Evolutionary conservation across 2,888 invertebrate genomes (phyloP).

Genomic region (Limenitis camilla): DNA sequence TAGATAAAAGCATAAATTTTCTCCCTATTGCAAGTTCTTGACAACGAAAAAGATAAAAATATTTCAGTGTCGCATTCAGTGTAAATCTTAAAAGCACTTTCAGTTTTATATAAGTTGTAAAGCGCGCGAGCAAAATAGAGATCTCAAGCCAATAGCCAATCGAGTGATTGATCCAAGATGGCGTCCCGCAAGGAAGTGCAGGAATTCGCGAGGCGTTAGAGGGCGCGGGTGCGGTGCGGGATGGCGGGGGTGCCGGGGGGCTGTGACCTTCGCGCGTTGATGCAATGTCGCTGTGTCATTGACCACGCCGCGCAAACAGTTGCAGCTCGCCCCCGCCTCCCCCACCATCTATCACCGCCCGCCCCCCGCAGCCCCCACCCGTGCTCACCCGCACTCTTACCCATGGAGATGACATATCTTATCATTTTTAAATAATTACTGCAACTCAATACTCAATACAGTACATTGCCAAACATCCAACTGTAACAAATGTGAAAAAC

Average conservation of each 20-base stretch:
- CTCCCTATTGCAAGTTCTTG: too few relatives aligned
- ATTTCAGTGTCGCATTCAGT: background rate
- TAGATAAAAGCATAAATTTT: background rate
- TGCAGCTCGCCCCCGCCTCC: conserved; percentile 33
- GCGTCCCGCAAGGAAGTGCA: conserved; percentile 55
- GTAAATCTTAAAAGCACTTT: conserved; percentile 6
- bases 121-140: conserved; percentile 3
- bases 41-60: background rate
- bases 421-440: conserved; percentile 4
- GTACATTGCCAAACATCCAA: conserved; percentile 3
- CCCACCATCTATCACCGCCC: conserved; percentile 25
- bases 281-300: conserved; percentile 74
- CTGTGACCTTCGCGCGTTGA: conserved; percentile 69
- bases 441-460: background rate
- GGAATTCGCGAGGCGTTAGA: conserved; percentile 45
- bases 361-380: conserved; percentile 23
- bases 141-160: conserved; percentile 13
- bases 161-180: conserved; percentile 61
- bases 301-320: conserved; percentile 50
- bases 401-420: conserved; percentile 14
- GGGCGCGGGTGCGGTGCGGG: conserved; percentile 31
- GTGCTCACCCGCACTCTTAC: conserved; percentile 14
- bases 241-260: conserved; percentile 29
- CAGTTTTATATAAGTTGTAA: conserved; percentile 5
- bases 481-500: conserved; percentile 15